phyloP scores from a whole-genome alignment of 2,113 vertebrate species.

The Camarhynchus parvulus region DNA sequence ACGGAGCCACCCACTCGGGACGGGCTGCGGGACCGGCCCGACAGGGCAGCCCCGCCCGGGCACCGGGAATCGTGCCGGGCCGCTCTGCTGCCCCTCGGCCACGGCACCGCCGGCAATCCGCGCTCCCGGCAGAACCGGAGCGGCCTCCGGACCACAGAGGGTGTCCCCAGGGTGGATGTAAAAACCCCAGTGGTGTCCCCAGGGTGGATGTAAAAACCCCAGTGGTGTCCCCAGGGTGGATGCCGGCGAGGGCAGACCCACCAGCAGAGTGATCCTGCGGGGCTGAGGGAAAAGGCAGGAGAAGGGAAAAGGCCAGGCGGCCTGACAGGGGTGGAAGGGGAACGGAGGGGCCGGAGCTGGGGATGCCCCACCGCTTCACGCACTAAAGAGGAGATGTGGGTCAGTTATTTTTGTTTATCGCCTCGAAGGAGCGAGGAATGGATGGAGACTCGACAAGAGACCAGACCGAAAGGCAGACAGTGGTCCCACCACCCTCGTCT shows the following conservation, averaged over 20 bases:
- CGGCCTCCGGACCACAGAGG: rapidly evolving
- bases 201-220: too few species aligned
- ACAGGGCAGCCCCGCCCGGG: not conserved
- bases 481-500: not conserved
- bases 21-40: not conserved
- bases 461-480: rapidly evolving
- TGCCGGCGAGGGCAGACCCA: rapidly evolving
- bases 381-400: rapidly evolving
- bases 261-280: rapidly evolving
- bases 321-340: not conserved
- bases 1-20: not conserved
- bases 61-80: rapidly evolving
- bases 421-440: rapidly evolving
- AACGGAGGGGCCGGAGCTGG: rapidly evolving
- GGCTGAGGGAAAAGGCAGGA: not conserved
- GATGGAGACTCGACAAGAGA: rapidly evolving
- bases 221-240: not conserved
- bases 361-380: not conserved
- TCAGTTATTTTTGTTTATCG: not conserved
- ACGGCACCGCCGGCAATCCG: rapidly evolving
- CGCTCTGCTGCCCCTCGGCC: not conserved
- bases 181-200: not conserved
- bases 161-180: too few species aligned
- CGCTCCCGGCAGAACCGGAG: rapidly evolving
- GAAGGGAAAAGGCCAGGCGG: not conserved